Evolutionary conservation across 2,888 invertebrate genomes (phyloP).

Genomic region (Eupelmus urozonus): DNA sequence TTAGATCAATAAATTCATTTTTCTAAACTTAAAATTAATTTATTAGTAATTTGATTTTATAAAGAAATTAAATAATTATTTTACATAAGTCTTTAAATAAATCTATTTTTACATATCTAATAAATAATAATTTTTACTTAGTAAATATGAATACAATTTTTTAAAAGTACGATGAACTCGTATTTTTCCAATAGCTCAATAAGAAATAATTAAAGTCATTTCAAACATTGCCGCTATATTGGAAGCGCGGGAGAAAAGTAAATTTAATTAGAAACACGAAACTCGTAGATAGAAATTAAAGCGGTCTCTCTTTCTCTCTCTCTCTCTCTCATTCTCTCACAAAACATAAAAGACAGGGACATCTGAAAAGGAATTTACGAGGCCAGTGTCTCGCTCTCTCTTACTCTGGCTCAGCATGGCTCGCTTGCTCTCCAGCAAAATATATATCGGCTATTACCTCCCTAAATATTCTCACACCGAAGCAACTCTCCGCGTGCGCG

Average conservation of each 20-base stretch:
- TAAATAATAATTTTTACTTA: neutral
- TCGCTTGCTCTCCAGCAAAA: conserved; percentile 67
- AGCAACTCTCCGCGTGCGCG: conserved; percentile 65
- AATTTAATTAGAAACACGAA: conserved; percentile 72
- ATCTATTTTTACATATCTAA: too few species aligned
- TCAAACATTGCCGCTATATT: neutral
- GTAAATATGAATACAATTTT: neutral
- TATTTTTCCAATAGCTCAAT: too few species aligned
- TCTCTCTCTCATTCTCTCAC: conserved; percentile 51
- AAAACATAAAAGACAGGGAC: conserved; percentile 73
- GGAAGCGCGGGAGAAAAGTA: conserved; percentile 67
- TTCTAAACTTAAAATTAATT: too few species aligned
- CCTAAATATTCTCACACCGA: conserved; percentile 76
- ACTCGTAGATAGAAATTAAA: conserved; percentile 46
- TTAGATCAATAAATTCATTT: too few species aligned
- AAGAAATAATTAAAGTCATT: conserved; percentile 1
- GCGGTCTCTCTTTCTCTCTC: conserved; percentile 36
- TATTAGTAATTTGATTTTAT: too few species aligned
- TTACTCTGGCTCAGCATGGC: neutral
- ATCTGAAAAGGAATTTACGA: conserved; percentile 75
- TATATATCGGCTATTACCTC: conserved; percentile 77
- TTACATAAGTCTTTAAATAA: too few species aligned
- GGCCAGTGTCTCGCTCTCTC: conserved; percentile 58
- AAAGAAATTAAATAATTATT: too few species aligned
- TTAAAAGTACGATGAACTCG: too few species aligned